Evolutionary conservation across 1,140 invertebrate genomes (phyloP).

Genomic region (Drosophila seguyi): DNA sequence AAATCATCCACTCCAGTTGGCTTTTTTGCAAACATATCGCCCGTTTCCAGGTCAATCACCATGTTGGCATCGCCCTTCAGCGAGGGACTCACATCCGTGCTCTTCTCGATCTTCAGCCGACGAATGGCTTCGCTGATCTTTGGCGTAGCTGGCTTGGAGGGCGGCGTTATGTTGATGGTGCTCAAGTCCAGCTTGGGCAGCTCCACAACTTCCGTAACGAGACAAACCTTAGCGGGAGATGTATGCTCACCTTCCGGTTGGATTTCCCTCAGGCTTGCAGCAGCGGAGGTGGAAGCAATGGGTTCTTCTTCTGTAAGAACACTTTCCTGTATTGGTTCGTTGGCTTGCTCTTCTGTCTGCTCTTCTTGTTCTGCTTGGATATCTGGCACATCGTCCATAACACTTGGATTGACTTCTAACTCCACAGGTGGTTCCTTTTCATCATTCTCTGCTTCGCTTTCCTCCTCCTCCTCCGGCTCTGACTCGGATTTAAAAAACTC

Average conservation of each 20-base stretch:
- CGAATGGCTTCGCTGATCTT: conserved; percentile 53
- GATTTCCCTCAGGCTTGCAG: conserved; percentile 6
- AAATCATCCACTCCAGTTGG: conserved; percentile 86
- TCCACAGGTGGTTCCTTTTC: conserved; percentile 12
- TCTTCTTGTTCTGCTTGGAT: conserved; percentile 1
- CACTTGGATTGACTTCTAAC: conserved; percentile 40
- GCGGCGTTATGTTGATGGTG: conserved; percentile 53
- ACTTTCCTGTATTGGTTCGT: not conserved
- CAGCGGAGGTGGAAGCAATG: conserved; percentile 20
- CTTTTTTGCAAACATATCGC: conserved; percentile 77
- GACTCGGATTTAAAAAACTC: conserved; percentile 87
- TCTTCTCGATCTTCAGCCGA: conserved; percentile 60
- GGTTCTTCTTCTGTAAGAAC: not conserved
- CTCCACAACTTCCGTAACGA: conserved; percentile 75
- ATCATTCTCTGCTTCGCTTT: not conserved
- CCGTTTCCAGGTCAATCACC: conserved; percentile 86
- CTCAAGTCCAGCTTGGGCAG: conserved; percentile 74
- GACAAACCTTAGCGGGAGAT: conserved; percentile 37
- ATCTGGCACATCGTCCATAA: conserved; percentile 7
- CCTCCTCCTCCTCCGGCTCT: conserved; percentile 80
- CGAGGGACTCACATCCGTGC: conserved; percentile 63
- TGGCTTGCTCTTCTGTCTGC: not conserved
- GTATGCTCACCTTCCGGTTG: not conserved
- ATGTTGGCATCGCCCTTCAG: conserved; percentile 86
- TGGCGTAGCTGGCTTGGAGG: conserved; percentile 58